Evolutionary conservation across 2,888 invertebrate genomes (phyloP).

Genomic region (Andrena minutula): DNA sequence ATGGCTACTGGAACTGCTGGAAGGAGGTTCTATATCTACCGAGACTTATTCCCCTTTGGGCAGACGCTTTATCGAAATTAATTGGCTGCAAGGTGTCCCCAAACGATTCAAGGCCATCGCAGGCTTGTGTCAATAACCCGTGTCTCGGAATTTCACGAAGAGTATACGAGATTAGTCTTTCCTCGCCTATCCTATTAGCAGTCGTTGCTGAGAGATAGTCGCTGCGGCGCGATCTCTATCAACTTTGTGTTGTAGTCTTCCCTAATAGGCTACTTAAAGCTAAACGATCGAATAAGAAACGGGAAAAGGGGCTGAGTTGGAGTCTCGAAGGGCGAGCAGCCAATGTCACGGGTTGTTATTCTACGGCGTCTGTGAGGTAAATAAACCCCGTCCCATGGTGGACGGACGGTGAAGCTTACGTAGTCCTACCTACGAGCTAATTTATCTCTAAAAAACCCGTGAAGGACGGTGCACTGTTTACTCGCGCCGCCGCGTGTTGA

Average conservation of each 20-base stretch:
- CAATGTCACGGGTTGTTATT: not conserved
- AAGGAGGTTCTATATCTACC: not conserved
- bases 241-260: not conserved
- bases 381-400: too few relatives aligned
- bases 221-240: not conserved
- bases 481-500: too few relatives aligned
- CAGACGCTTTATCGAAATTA: constrained; percentile 9
- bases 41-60: not conserved
- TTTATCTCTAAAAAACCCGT: too few relatives aligned
- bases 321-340: not conserved
- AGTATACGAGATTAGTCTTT: constrained; percentile 13
- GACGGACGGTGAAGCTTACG: too few relatives aligned
- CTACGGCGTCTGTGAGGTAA: too few relatives aligned
- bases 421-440: too few relatives aligned
- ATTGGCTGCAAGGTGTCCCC: constrained; percentile 8
- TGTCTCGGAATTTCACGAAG: not conserved
- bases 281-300: not conserved
- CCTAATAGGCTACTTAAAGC: not conserved
- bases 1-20: not conserved
- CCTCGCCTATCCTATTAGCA: not conserved
- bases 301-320: not conserved
- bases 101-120: constrained; percentile 32
- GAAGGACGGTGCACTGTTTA: not conserved
- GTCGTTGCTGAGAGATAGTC: not conserved
- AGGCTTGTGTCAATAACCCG: constrained; percentile 19